Conservation (phyloP, 2,113 vertebrate species). For the Fulica atra region DNA sequence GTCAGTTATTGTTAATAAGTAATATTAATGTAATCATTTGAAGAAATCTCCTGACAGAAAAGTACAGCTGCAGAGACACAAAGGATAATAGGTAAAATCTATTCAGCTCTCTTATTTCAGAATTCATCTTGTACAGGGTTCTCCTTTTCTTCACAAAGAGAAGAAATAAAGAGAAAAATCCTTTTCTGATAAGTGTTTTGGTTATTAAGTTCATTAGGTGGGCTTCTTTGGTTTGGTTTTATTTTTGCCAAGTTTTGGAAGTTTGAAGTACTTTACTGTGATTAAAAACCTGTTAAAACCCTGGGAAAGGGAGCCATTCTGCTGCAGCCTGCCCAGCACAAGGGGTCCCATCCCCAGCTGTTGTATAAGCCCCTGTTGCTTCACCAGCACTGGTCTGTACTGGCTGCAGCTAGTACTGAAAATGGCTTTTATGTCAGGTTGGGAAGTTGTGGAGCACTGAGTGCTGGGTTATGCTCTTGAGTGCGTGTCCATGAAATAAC, state of each 20-base stretch:
- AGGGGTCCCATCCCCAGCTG: background rate
- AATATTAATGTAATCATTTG: background rate
- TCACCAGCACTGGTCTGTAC: background rate
- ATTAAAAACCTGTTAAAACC: background rate
- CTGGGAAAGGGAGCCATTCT: background rate
- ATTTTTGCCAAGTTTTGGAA: background rate
- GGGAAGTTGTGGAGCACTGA: background rate
- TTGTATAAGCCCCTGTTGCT: accelerated
- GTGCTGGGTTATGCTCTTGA: background rate
- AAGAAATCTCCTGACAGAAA: background rate
- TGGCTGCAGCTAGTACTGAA: background rate
- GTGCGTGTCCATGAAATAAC: accelerated
- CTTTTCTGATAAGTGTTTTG: background rate
- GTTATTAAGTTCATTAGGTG: background rate
- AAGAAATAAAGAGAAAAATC: background rate
- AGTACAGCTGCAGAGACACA: background rate
- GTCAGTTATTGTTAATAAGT: background rate
- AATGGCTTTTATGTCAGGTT: background rate
- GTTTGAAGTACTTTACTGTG: background rate
- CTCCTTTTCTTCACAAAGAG: background rate
- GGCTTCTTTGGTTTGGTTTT: background rate
- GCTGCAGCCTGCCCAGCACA: background rate
- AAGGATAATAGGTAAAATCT: background rate
- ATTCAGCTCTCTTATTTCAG: background rate
- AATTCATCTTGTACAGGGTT: background rate